Evolutionary conservation across 2,797 vertebrate species (phyloP).

Genomic region (Chelonia mydas): DNA sequence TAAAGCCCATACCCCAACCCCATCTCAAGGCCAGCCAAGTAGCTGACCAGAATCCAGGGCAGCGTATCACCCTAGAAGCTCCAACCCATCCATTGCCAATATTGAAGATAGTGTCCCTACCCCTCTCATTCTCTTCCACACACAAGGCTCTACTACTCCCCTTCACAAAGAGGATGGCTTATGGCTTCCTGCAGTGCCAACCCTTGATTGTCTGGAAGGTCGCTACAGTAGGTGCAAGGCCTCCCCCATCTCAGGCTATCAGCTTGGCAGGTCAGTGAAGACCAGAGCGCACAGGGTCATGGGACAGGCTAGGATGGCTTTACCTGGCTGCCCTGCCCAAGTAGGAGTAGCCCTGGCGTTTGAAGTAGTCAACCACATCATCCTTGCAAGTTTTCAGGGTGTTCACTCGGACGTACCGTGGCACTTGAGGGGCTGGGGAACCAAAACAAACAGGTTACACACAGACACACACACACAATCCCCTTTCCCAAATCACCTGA

Average conservation of each 20-base stretch:
- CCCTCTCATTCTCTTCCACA: background rate
- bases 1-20: background rate
- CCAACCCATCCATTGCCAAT: rapidly evolving
- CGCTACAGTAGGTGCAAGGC: background rate
- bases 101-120: too few relatives aligned
- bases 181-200: background rate
- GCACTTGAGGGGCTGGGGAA: constrained; percentile 80
- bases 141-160: background rate
- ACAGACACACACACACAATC: background rate
- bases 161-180: background rate
- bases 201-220: background rate
- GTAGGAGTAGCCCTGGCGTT: constrained; percentile 91
- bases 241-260: background rate
- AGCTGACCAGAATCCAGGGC: rapidly evolving
- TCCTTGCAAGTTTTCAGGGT: constrained; percentile 88
- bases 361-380: constrained; percentile 90
- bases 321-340: constrained; percentile 85
- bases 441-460: rapidly evolving
- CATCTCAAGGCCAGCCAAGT: too few relatives aligned
- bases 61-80: background rate
- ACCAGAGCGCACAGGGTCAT: background rate
- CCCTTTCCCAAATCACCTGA: background rate
- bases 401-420: constrained; percentile 93
- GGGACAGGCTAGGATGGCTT: background rate
- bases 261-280: background rate